Evolutionary conservation across 2,888 invertebrate genomes (phyloP).

Genomic region (Carpatolechia fugitivella): DNA sequence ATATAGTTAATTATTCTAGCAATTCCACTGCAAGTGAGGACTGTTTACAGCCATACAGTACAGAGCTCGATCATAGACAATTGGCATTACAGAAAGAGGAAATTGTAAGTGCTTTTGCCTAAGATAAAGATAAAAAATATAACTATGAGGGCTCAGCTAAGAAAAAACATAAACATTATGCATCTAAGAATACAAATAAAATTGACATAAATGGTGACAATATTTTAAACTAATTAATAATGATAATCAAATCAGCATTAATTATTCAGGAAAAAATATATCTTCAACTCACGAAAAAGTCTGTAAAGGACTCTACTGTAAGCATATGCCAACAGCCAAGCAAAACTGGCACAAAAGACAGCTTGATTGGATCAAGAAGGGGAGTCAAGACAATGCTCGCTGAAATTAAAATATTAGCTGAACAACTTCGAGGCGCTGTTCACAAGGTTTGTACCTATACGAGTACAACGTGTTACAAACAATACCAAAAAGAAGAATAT

Average conservation of each 20-base stretch:
- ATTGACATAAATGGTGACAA: no score
- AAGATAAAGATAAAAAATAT: no score
- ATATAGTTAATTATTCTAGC: slow-evolving; percentile 36
- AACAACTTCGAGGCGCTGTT: slow-evolving; percentile 41
- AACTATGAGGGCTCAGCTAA: no score
- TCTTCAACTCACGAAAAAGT: slow-evolving; percentile 33
- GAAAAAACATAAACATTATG: no score
- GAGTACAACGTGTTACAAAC: no score
- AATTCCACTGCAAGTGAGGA: slow-evolving; percentile 23
- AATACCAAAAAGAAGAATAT: no score
- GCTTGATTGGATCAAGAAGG: slow-evolving; percentile 31
- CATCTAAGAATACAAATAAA: no score
- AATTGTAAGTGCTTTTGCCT: slow-evolving; percentile 42
- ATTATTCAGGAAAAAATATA: slow-evolving; percentile 44
- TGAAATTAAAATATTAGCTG: slow-evolving; percentile 36
- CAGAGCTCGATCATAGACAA: slow-evolving; percentile 55
- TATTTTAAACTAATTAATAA: background rate
- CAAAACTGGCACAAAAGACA: background rate
- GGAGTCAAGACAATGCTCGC: slow-evolving; percentile 42
- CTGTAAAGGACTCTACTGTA: slow-evolving; percentile 26
- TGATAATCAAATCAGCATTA: background rate
- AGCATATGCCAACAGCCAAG: slow-evolving; percentile 17
- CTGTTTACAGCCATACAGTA: slow-evolving; percentile 31
- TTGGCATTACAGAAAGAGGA: slow-evolving; percentile 51
- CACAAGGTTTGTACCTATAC: no score